Evolutionary conservation across 2,797 vertebrate species (phyloP).

Genomic region (Pangasius djambal): DNA sequence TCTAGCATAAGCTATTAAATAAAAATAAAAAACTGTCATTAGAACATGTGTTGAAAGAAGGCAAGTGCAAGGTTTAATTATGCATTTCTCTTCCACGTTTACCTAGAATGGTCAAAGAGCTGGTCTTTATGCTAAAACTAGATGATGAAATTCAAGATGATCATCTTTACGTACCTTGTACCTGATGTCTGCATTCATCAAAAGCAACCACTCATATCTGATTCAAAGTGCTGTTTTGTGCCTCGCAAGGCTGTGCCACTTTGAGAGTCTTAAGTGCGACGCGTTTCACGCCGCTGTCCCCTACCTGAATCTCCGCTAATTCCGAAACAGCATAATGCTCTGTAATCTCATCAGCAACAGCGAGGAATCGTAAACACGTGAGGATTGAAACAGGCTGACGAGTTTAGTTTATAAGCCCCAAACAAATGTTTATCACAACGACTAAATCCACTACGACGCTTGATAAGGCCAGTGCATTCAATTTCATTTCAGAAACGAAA

Average conservation of each 20-base stretch:
- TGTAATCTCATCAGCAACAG: conserved; percentile 51
- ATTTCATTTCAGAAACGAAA: background rate
- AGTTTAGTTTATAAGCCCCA: background rate
- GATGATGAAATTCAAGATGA: background rate
- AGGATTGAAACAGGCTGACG: background rate
- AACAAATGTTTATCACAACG: background rate
- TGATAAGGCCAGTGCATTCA: background rate
- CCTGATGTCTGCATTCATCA: background rate
- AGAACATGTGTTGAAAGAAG: background rate
- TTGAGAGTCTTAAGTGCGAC: background rate
- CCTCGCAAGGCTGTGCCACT: background rate
- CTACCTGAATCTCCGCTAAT: conserved; percentile 40
- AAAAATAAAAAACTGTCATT: background rate
- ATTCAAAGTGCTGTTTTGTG: background rate
- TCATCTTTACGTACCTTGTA: background rate
- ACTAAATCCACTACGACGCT: too few species aligned
- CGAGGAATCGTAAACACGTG: conserved; percentile 29
- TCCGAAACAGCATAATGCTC: conserved; percentile 48
- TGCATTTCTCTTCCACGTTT: background rate
- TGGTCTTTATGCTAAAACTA: background rate
- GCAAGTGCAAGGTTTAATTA: background rate
- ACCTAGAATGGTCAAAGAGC: background rate
- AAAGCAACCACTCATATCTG: background rate
- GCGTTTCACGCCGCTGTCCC: conserved; percentile 34
- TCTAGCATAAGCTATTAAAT: background rate